Percentiles rank a stretch among this genome's conserved stretches.
phyloP scores from a whole-genome alignment of 1,140 invertebrate species.

The Laodelphax striatellus region DNA sequence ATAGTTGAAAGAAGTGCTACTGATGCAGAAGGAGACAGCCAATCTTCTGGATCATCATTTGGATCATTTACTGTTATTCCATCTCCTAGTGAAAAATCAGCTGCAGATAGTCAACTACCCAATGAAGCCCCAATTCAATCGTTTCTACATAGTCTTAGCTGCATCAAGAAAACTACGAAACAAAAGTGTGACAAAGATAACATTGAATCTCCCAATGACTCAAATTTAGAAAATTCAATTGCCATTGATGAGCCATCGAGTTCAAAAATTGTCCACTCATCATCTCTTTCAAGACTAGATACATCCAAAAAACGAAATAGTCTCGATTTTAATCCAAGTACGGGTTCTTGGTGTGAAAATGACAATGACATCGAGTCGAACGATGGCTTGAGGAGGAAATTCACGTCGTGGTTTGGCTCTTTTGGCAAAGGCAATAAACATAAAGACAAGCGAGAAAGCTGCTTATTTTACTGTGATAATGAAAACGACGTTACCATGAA shows the following conservation, averaged over 20 bases:
- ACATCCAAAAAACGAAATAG: not conserved
- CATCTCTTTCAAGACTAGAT: not conserved
- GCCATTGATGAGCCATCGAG: not conserved
- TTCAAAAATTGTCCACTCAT: not conserved
- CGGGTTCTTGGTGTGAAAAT: conserved; percentile 10
- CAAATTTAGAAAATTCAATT: not conserved
- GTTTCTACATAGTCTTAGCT: not conserved
- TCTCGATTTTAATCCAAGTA: not conserved
- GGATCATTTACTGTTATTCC: not conserved
- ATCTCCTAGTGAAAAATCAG: not conserved
- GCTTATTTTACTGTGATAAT: conserved; percentile 15
- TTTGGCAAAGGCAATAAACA: conserved; percentile 22
- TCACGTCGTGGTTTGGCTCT: conserved; percentile 22
- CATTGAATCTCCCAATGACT: no score
- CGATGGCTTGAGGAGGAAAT: conserved; percentile 16
- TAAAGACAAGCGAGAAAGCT: conserved; percentile 16
- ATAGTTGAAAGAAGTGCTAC: not conserved
- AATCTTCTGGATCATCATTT: not conserved
- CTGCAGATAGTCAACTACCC: not conserved
- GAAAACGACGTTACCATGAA: not conserved
- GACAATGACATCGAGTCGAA: not conserved
- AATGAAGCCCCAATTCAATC: conserved; percentile 2
- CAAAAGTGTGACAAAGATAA: not conserved
- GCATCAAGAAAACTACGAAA: not conserved
- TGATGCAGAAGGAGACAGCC: not conserved